A percentile compares a stretch with the other conserved stretches of the same genome.
Evolutionary conservation across 2,113 vertebrate genomes (phyloP).

Genomic region (Etheostoma spectabile): DNA sequence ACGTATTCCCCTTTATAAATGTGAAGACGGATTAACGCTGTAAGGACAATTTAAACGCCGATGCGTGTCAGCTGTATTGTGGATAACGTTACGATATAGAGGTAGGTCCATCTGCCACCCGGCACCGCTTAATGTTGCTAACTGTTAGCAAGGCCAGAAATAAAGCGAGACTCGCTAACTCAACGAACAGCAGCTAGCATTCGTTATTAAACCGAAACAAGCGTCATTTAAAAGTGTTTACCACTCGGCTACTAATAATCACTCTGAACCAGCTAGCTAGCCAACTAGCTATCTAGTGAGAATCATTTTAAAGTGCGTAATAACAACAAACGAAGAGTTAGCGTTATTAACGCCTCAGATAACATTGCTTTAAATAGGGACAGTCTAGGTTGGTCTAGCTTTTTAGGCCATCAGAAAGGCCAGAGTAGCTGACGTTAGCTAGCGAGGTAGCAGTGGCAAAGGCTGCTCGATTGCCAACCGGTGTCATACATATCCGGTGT

Average conservation of each 20-base stretch:
- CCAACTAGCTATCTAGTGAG: not conserved
- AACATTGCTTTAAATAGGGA: constrained; percentile 39
- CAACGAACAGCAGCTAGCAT: not conserved
- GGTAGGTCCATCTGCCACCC: constrained; percentile 67
- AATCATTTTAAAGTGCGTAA: not conserved
- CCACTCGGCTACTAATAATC: not conserved
- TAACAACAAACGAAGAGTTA: not conserved
- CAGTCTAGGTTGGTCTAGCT: constrained; percentile 56
- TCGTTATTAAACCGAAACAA: not conserved
- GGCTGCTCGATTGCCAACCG: constrained; percentile 45
- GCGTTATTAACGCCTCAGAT: not conserved
- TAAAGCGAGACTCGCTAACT: not conserved
- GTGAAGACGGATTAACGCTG: not conserved
- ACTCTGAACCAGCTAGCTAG: not conserved
- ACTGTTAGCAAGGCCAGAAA: constrained; percentile 29
- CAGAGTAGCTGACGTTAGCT: constrained; percentile 66
- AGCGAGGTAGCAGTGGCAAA: constrained; percentile 24
- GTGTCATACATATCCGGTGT: constrained; percentile 51
- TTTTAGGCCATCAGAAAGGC: constrained; percentile 66
- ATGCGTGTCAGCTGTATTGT: constrained; percentile 40
- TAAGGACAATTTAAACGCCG: constrained; percentile 22
- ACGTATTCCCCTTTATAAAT: not conserved
- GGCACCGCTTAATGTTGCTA: constrained; percentile 37
- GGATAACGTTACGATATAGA: constrained; percentile 41
- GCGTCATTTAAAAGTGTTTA: too few species aligned